phyloP scores from a whole-genome alignment of 35 echinoderm and acorn worm genomes.

The Ptychodera flava region DNA sequence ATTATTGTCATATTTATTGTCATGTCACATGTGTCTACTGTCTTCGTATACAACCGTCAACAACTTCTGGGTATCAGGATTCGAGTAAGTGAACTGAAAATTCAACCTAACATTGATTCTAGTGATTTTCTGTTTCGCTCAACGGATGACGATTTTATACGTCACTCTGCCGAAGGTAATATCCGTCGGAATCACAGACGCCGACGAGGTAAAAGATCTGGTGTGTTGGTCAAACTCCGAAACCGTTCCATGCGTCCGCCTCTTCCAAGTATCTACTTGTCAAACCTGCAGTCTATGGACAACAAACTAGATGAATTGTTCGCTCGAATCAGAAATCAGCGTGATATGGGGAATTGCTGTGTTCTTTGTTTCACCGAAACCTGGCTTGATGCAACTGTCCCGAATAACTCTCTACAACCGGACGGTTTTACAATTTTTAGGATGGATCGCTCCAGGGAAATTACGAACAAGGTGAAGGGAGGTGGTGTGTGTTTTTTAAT shows the following conservation, averaged over 20 bases:
- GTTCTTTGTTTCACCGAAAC: background rate
- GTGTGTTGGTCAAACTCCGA: conserved; percentile 12
- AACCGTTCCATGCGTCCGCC: background rate
- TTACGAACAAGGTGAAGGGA: conserved; percentile 22
- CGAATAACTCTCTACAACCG: background rate
- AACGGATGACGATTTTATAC: background rate
- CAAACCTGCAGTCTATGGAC: conserved; percentile 15
- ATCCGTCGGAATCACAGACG: background rate
- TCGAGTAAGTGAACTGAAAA: background rate
- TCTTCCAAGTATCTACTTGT: conserved; percentile 24
- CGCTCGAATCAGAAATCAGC: background rate
- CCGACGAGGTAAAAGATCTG: conserved; percentile 19
- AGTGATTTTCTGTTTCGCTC: background rate
- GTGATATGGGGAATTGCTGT: background rate
- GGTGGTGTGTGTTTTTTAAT: conserved; percentile 30
- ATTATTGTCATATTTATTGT: background rate
- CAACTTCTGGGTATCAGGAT: background rate
- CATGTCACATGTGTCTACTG: background rate
- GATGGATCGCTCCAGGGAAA: conserved; percentile 10
- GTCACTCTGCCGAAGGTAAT: background rate
- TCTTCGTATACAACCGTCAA: background rate
- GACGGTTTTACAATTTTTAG: background rate
- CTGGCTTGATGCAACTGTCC: background rate
- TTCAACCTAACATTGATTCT: background rate
- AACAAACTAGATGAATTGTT: background rate